Evolutionary conservation across 2,888 invertebrate genomes (phyloP).

Genomic region (Glaucopsyche alexis): DNA sequence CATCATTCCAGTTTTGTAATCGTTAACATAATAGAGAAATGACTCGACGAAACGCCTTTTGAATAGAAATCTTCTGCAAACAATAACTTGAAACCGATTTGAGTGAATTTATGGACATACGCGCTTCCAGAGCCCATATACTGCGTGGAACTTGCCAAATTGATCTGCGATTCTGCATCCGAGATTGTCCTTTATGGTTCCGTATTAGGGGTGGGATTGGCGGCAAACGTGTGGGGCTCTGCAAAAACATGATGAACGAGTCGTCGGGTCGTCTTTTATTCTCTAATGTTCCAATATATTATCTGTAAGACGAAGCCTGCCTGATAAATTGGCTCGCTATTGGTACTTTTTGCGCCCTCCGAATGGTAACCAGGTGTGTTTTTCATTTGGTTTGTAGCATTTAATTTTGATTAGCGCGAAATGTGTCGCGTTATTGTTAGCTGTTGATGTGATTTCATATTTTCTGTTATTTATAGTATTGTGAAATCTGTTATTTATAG

Average conservation of each 20-base stretch:
- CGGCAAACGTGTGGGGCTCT: conserved; percentile 38
- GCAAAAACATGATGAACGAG: conserved; percentile 70
- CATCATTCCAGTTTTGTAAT: conserved; percentile 34
- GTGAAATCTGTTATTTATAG: conserved; percentile 14
- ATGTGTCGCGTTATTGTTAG: conserved; percentile 37
- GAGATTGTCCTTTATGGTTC: conserved; percentile 21
- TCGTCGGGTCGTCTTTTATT: conserved; percentile 69
- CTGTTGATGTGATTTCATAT: conserved; percentile 30
- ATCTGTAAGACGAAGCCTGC: conserved; percentile 63
- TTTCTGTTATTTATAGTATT: conserved; percentile 30
- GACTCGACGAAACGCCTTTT: conserved; percentile 50
- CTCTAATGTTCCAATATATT: conserved; percentile 75
- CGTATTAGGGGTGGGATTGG: conserved; percentile 17
- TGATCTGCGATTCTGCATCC: conserved; percentile 17
- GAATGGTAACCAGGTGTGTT: conserved; percentile 51
- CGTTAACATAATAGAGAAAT: conserved; percentile 41
- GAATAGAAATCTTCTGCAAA: conserved; percentile 50
- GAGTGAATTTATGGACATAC: conserved; percentile 57
- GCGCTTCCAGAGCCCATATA: conserved; percentile 44
- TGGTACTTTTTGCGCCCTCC: conserved; percentile 53
- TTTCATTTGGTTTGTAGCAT: conserved; percentile 50
- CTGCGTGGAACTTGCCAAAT: conserved; percentile 43
- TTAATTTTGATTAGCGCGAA: conserved; percentile 44
- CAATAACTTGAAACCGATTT: conserved; percentile 52
- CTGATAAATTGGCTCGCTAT: conserved; percentile 63